Evolutionary conservation across 2,113 vertebrate species (phyloP).

Genomic region (Melanotaenia duboulayi): DNA sequence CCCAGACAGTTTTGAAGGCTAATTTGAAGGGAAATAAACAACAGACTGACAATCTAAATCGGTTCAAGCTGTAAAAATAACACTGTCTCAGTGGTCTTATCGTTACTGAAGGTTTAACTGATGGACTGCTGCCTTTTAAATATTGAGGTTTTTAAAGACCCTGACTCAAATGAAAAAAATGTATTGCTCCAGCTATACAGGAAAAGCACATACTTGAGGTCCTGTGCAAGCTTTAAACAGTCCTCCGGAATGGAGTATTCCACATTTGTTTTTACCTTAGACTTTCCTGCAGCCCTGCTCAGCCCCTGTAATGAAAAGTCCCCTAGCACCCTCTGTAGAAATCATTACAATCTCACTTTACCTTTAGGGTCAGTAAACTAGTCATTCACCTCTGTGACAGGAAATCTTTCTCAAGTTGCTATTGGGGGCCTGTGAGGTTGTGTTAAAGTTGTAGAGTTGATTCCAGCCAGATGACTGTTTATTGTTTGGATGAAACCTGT

Average conservation of each 20-base stretch:
- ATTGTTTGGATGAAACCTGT: conserved; percentile 41
- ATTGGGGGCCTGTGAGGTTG: conserved; percentile 59
- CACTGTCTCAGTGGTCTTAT: background rate
- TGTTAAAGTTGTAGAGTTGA: conserved; percentile 76
- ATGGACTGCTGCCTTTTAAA: background rate
- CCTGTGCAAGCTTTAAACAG: conserved; percentile 62
- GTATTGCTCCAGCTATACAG: conserved; percentile 39
- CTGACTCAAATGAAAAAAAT: conserved; percentile 9
- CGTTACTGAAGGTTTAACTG: conserved; percentile 6
- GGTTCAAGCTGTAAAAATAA: background rate
- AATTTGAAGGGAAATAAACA: background rate
- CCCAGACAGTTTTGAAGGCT: background rate
- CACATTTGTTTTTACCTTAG: conserved; percentile 58
- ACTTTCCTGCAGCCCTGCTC: conserved; percentile 39
- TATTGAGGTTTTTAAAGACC: background rate
- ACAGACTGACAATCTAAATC: conserved; percentile 3
- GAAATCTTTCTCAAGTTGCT: conserved; percentile 80
- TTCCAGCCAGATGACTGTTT: conserved; percentile 63
- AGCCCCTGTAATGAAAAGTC: conserved; percentile 70
- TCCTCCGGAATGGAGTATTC: conserved; percentile 48
- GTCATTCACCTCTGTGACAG: conserved; percentile 81
- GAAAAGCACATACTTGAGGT: conserved; percentile 45
- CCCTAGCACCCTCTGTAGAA: conserved; percentile 68
- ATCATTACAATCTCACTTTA: conserved; percentile 75
- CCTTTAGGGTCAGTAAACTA: conserved; percentile 76